Conservation (phyloP, 2,113 vertebrate genomes). For the Fulica atra region DNA sequence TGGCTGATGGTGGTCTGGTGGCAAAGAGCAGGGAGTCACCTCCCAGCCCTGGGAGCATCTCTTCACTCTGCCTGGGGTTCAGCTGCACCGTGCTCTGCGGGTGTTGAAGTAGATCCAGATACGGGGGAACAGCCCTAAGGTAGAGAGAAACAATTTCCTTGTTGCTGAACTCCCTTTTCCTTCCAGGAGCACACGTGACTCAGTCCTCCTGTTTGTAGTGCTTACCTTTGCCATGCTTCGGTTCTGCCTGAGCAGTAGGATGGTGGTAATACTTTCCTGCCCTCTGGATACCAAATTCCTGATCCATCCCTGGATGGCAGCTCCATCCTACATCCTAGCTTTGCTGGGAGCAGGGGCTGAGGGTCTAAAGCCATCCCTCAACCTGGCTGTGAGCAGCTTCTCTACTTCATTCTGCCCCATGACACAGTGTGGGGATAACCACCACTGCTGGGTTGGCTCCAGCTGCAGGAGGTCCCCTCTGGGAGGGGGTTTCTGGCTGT, state of each 20-base stretch:
- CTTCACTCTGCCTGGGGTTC: not conserved
- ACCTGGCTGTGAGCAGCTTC: not conserved
- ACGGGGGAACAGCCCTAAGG: not conserved
- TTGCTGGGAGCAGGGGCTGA: not conserved
- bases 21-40: not conserved
- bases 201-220: rapidly evolving
- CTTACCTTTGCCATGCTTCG: not conserved
- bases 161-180: not conserved
- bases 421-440: rapidly evolving
- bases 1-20: rapidly evolving
- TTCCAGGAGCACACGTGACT: not conserved
- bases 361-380: not conserved
- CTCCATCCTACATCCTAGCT: rapidly evolving
- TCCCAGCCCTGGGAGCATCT: not conserved
- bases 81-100: rapidly evolving
- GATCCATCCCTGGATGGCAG: not conserved
- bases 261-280: not conserved
- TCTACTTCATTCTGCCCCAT: rapidly evolving
- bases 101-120: not conserved
- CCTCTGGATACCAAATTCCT: not conserved
- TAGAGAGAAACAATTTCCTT: not conserved
- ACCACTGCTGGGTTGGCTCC: not conserved
- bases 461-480: not conserved
- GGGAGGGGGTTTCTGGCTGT: not conserved
- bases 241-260: not conserved